Conservation (phyloP, 2,888 invertebrate genomes). For the Drosophila anomelani region DNA sequence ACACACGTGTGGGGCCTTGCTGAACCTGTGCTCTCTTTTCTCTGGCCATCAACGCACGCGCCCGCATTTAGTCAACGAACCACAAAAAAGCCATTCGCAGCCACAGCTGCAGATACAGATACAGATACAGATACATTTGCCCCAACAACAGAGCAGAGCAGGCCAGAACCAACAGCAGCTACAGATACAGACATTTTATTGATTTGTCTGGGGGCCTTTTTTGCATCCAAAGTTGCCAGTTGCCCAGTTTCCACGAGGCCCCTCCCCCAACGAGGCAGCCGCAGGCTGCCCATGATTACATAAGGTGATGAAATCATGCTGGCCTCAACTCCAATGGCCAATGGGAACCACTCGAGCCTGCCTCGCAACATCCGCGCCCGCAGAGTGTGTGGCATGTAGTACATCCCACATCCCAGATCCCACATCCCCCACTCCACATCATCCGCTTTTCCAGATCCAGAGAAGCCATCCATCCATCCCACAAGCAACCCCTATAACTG, state of each 20-base stretch:
- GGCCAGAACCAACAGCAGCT: constrained; percentile 34
- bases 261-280: not conserved
- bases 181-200: constrained; percentile 36
- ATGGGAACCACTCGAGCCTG: constrained; percentile 49
- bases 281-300: constrained; percentile 42
- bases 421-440: constrained; percentile 18
- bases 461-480: constrained; percentile 16
- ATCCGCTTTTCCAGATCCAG: constrained; percentile 44
- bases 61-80: constrained; percentile 80
- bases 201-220: constrained; percentile 34
- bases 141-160: constrained; percentile 37
- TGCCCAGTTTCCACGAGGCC: not conserved
- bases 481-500: constrained; percentile 47
- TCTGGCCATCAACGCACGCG: constrained; percentile 66
- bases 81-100: constrained; percentile 62
- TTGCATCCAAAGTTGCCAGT: constrained; percentile 32
- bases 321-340: constrained; percentile 49
- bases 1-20: constrained; percentile 36
- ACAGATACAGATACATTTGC: constrained; percentile 36
- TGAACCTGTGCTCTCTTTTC: constrained; percentile 39
- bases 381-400: not conserved
- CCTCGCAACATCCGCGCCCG: constrained; percentile 37
- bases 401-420: constrained; percentile 1
- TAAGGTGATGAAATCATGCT: constrained; percentile 76
- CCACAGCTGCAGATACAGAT: constrained; percentile 71